Base-by-base conservation (phyloP, 2,888 invertebrate species). In the Branchellion lobata region DNA sequence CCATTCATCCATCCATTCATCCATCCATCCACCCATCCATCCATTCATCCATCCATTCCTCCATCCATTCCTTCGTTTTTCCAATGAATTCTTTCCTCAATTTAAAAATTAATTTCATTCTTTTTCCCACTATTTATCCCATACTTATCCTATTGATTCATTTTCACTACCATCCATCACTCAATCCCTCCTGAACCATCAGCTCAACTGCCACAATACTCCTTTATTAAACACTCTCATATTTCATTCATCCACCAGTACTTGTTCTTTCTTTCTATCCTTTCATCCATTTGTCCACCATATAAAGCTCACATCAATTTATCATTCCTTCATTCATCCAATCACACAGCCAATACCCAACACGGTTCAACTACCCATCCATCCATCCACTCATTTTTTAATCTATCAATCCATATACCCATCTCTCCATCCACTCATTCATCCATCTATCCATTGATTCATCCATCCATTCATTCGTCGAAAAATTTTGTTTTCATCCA, bases 251-350 rank as follows among this genome's bases (percentile, higher is more conserved):
- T 47, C 18, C 47, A 47, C 18, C 18, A 8, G 18, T 47, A 14
- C 18, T 47, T 47, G 18, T 14, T 47, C 47, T 47, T 14, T 47
- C 47, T 47, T 14, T 14, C 47, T 47, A 47, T 18, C 47, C 47
- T 47, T 47, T 18, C 47, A 47, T 47, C 47, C 47, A 47, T 47
- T 47, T n/a, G n/a, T 65, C 29, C 68, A 14, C 29, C 29, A 8
- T 27, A 27, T n/a, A 8, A 65, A 14, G 8, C 68, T 14, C n/a
- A 14, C 68, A 65, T 65, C n/a, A 8, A 65, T 65, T 65, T n/a
- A 65, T 14, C 68, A 8, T 14, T n/a, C 68, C 24, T 65, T 65
- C 68, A 8, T 14, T 65, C 68, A 65, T 65, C n/a, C 68, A 47
- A 14, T 47, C 47, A 47, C 18, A n/a, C n/a, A n/a, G n/a, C n/a